Percentiles rank a stretch among this genome's conserved stretches.
These are phyloP conservation scores for Epinephelus cyanopodus DNA, from an alignment of 2,113 vertebrate species.

Conservation along the genomic window DNA sequence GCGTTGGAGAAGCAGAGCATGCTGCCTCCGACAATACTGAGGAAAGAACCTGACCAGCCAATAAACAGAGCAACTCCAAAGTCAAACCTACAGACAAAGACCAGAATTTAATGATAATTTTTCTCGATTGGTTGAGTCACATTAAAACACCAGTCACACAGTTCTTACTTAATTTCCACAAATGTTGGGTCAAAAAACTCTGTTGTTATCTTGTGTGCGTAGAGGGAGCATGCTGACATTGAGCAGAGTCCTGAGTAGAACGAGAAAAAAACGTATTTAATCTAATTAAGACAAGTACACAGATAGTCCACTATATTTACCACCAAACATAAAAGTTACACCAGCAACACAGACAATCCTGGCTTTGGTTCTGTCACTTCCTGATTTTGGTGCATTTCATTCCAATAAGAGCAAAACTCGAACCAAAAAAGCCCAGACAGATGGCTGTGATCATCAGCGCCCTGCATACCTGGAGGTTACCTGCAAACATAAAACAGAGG, in stretches of 20 bases:
- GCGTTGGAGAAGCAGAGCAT: conserved; percentile 82
- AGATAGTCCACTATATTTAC: conserved; percentile 77
- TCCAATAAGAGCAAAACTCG: conserved; percentile 90
- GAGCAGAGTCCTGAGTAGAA: conserved; percentile 89
- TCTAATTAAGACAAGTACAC: background rate
- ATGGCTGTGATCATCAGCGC: conserved; percentile 94
- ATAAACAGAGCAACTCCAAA: conserved; percentile 87
- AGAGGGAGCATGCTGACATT: conserved; percentile 93
- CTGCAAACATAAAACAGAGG: conserved; percentile 76
- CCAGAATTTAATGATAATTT: background rate
- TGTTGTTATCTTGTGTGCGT: conserved; percentile 94
- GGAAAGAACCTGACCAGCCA: conserved; percentile 85
- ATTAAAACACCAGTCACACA: background rate
- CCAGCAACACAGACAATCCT: conserved; percentile 91
- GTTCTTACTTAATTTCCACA: conserved; percentile 94
- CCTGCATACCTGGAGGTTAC: conserved; percentile 95
- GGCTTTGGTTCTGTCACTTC: conserved; percentile 91
- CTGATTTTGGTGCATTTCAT: conserved; percentile 97
- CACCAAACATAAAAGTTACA: conserved; percentile 90
- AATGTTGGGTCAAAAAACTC: conserved; percentile 95
- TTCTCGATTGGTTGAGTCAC: background rate
- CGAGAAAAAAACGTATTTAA: background rate
- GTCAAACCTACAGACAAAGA: conserved; percentile 80
- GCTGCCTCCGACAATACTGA: conserved; percentile 83
- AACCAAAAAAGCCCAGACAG: conserved; percentile 92